A percentile compares a stretch with the other conserved stretches of the same genome.
phyloP scores from a whole-genome alignment of 2,113 vertebrate species.

The Zosterops borbonicus region DNA sequence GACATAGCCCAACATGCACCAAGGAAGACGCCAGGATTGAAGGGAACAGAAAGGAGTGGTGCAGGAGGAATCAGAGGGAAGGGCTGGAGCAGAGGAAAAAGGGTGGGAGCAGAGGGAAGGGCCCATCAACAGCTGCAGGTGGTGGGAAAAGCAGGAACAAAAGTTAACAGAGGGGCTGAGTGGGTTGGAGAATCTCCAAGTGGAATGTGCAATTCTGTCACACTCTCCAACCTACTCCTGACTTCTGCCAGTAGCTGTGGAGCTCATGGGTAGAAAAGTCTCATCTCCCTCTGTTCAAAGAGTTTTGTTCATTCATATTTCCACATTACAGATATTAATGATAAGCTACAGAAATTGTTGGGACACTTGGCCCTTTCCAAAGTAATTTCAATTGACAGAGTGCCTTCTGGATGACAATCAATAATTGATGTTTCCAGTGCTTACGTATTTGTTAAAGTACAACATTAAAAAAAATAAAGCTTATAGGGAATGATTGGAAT shows the following conservation, averaged over 20 bases:
- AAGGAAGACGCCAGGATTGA: fast-evolving
- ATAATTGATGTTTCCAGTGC: background rate
- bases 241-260: background rate
- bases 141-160: background rate
- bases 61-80: background rate
- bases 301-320: background rate
- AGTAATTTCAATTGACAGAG: background rate
- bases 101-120: background rate
- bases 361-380: background rate
- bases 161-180: background rate
- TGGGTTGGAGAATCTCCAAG: background rate
- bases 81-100: background rate
- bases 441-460: background rate
- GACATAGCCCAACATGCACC: background rate
- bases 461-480: background rate
- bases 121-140: background rate
- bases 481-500: background rate
- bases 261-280: background rate
- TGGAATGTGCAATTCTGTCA: background rate
- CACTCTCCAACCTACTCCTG: background rate
- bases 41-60: background rate
- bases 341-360: background rate
- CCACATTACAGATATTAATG: background rate
- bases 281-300: background rate
- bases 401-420: background rate